Conservation (phyloP, 1,140 invertebrate species). For the Drosophila tropicalis region DNA sequence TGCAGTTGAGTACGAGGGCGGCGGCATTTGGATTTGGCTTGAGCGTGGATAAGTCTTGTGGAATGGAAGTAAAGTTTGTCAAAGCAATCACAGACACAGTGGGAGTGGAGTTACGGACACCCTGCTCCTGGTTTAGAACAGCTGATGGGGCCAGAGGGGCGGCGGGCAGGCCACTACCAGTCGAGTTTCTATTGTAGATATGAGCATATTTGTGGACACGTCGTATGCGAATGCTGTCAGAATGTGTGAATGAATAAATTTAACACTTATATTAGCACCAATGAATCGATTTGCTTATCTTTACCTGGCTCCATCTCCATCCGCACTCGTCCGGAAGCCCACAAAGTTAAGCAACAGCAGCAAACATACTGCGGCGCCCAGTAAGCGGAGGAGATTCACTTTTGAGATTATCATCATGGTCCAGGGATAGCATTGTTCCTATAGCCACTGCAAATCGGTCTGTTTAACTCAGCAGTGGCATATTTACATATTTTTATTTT, state of each 20-base stretch:
- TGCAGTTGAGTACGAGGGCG: conserved; percentile 52
- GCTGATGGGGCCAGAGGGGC: conserved; percentile 62
- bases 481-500: conserved; percentile 22
- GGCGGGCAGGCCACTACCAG: conserved; percentile 44
- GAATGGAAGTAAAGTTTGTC: conserved; percentile 78
- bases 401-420: conserved; percentile 71
- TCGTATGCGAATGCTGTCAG: conserved; percentile 51
- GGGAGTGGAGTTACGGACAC: conserved; percentile 55
- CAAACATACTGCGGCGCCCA: conserved; percentile 62
- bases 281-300: conserved; percentile 68
- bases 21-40: conserved; percentile 45
- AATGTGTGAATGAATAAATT: neutral
- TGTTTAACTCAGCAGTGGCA: conserved; percentile 37
- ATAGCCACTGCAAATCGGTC: conserved; percentile 25
- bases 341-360: conserved; percentile 73
- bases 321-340: conserved; percentile 40
- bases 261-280: conserved; percentile 17
- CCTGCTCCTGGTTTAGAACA: conserved; percentile 46
- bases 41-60: conserved; percentile 69
- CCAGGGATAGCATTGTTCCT: conserved; percentile 64
- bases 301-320: conserved; percentile 52
- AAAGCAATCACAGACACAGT: conserved; percentile 72
- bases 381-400: conserved; percentile 68
- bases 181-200: conserved; percentile 53
- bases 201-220: conserved; percentile 76